Evolutionary conservation across 1,140 invertebrate species (phyloP).

Genomic region (Antheraea pernyi): DNA sequence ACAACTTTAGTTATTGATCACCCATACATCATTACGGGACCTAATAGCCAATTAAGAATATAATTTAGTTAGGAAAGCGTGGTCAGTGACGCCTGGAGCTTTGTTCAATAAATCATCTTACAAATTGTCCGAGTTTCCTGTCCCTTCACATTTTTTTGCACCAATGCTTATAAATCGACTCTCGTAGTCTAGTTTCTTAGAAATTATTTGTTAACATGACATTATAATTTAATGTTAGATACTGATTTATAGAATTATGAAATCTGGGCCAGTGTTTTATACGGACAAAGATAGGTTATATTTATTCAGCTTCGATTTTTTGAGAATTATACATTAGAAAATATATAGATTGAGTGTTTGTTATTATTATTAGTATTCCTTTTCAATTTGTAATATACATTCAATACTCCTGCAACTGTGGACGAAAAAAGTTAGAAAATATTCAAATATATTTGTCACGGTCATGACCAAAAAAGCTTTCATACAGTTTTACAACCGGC

Average conservation of each 20-base stretch:
- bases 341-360: too few relatives aligned
- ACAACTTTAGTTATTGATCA: neutral
- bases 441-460: neutral
- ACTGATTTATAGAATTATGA: neutral
- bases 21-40: slow-evolving; percentile 6
- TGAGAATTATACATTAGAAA: too few relatives aligned
- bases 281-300: too few relatives aligned
- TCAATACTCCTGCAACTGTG: neutral
- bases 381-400: too few relatives aligned
- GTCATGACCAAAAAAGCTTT: neutral
- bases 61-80: slow-evolving; percentile 41
- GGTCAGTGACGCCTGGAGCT: slow-evolving; percentile 11
- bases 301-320: too few relatives aligned
- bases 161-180: neutral
- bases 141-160: slow-evolving; percentile 20
- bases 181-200: neutral
- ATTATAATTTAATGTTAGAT: neutral
- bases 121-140: slow-evolving; percentile 41
- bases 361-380: too few relatives aligned
- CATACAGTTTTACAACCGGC: neutral
- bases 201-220: neutral
- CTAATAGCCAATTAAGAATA: slow-evolving; percentile 39
- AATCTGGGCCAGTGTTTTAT: neutral
- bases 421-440: neutral
- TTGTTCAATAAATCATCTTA: slow-evolving; percentile 38